These are phyloP conservation scores for Ahaetulla prasina DNA, from an alignment of 2,113 vertebrate species.

Conservation along the genomic window DNA sequence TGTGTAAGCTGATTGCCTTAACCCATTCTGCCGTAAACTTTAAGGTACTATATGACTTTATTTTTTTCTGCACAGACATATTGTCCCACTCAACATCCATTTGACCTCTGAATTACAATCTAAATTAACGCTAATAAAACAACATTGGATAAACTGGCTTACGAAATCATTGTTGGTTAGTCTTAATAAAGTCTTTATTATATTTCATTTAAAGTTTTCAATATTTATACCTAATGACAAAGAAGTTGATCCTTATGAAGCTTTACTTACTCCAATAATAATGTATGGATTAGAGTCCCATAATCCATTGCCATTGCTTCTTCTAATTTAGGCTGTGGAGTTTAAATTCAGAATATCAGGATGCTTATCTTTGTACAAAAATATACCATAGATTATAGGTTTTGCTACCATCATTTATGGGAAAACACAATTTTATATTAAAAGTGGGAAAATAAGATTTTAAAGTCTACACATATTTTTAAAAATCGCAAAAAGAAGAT, in stretches of 20 bases:
- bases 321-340: background rate
- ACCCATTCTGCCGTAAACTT: no score
- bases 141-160: background rate
- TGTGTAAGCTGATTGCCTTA: no score
- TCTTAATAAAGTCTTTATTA: background rate
- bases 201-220: background rate
- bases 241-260: background rate
- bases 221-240: background rate
- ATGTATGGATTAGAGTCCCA: background rate
- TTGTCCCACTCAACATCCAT: background rate
- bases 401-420: background rate
- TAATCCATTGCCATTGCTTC: background rate
- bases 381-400: background rate
- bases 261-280: background rate
- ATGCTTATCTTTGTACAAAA: background rate
- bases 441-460: background rate
- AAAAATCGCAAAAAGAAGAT: background rate
- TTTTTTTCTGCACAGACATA: background rate
- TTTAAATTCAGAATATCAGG: background rate
- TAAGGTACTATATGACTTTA: no score
- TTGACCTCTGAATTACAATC: background rate
- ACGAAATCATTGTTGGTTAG: background rate
- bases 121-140: background rate
- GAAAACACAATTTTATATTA: background rate
- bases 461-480: background rate